Conservation (phyloP, 2,797 vertebrate species). For the Potorous gilbertii region DNA sequence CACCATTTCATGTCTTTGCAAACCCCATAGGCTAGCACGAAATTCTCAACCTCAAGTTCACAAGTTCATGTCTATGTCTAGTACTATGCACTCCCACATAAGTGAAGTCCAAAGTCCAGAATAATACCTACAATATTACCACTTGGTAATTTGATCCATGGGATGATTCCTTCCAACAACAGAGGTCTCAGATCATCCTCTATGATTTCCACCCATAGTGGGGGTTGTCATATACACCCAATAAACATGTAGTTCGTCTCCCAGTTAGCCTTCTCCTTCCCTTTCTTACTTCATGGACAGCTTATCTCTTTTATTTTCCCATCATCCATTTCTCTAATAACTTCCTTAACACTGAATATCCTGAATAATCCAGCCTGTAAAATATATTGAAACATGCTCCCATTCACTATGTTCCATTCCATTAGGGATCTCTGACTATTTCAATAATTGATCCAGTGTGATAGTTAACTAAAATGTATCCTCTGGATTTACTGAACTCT, state of each 20-base stretch:
- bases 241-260: neutral
- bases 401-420: neutral
- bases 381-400: neutral
- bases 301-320: neutral
- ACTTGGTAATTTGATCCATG: neutral
- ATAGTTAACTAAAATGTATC: neutral
- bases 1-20: neutral
- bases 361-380: neutral
- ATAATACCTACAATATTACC: neutral
- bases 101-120: slow-evolving; percentile 3
- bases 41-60: neutral
- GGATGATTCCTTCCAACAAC: neutral
- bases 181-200: neutral
- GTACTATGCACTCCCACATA: neutral
- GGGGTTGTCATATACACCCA: neutral
- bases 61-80: neutral
- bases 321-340: neutral
- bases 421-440: neutral
- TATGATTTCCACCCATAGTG: neutral
- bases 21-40: neutral
- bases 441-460: neutral
- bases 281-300: neutral
- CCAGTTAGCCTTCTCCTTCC: neutral
- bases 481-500: neutral
- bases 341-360: neutral